Evolutionary conservation across 2,797 vertebrate genomes (phyloP).

Genomic region (Euthynnus affinis): DNA sequence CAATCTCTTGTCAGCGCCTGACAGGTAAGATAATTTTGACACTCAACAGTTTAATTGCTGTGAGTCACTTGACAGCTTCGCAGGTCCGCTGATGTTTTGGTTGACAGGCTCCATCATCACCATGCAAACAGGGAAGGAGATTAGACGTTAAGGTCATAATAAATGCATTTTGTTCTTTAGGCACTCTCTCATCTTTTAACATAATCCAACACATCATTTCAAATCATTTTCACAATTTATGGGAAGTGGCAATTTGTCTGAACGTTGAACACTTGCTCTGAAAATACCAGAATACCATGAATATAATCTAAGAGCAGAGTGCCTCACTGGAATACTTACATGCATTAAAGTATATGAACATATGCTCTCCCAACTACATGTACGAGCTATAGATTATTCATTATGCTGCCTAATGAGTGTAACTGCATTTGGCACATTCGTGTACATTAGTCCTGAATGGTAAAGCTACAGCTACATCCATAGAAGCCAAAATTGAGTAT

Average conservation of each 20-base stretch:
- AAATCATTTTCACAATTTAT: not conserved
- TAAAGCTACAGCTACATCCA: conserved; percentile 17
- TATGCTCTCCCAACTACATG: conserved; percentile 36
- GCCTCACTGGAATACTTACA: not conserved
- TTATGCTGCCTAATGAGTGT: conserved; percentile 27
- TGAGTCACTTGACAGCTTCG: conserved; percentile 9
- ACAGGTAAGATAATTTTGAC: conserved; percentile 6
- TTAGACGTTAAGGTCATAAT: not conserved
- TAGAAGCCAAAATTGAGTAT: not conserved
- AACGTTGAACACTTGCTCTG: too few relatives aligned
- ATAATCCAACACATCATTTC: not conserved
- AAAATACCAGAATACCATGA: not conserved
- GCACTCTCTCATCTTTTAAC: not conserved
- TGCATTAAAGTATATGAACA: conserved; percentile 17
- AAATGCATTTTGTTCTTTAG: not conserved
- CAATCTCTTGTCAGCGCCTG: not conserved
- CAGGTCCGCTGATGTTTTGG: not conserved
- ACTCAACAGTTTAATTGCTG: conserved; percentile 4
- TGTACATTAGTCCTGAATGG: conserved; percentile 42
- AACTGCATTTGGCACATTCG: conserved; percentile 44
- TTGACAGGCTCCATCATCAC: conserved; percentile 8
- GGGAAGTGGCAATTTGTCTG: not conserved
- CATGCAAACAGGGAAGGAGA: not conserved
- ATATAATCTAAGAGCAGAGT: not conserved
- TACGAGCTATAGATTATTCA: conserved; percentile 66